A percentile compares a stretch with the other conserved stretches of the same genome.
Evolutionary conservation across 2,888 invertebrate species (phyloP).

Genomic region (Graphium colonna): DNA sequence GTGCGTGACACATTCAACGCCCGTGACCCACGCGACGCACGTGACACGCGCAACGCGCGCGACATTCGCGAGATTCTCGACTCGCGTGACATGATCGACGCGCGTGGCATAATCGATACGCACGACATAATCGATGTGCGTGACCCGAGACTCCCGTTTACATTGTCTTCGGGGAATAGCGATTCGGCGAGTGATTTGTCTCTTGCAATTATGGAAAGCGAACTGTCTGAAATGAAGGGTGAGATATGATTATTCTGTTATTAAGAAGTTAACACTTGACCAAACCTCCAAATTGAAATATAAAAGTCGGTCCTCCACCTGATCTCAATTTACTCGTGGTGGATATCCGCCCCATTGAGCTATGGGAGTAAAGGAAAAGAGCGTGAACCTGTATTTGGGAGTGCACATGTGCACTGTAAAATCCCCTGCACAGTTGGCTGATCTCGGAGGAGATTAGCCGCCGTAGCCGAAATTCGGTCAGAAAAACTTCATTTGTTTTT

Average conservation of each 20-base stretch:
- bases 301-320: no score
- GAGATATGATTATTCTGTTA: conserved; percentile 18
- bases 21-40: conserved; percentile 49
- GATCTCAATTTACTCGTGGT: no score
- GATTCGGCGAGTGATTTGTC: conserved; percentile 95
- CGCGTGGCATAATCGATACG: conserved; percentile 50
- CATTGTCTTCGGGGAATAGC: conserved; percentile 94
- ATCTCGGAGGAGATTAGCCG: no score
- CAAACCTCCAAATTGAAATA: no score
- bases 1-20: conserved; percentile 28
- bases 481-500: no score
- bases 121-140: conserved; percentile 37
- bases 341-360: no score
- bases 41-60: conserved; percentile 50
- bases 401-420: no score
- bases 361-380: no score
- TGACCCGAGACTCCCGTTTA: conserved; percentile 81
- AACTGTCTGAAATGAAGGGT: conserved; percentile 70
- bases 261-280: no score
- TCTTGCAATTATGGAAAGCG: conserved; percentile 86
- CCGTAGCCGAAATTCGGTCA: no score
- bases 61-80: conserved; percentile 46
- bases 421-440: no score
- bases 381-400: no score
- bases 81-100: conserved; percentile 59